Conservation (phyloP, 2,113 vertebrate species). For the Lethenteron reissneri region DNA sequence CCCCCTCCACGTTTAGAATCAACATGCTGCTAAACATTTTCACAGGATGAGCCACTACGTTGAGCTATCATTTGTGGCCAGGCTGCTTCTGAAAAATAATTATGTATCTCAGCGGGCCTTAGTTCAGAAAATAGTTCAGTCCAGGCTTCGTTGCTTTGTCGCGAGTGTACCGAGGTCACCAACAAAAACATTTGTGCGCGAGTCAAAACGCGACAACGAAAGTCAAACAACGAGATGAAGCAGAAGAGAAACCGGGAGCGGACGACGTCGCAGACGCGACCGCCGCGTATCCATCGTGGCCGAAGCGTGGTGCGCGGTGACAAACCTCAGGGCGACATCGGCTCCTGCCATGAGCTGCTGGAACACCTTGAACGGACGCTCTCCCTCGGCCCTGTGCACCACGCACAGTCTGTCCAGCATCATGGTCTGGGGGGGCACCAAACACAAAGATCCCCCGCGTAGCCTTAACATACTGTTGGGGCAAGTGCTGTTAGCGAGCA, state of each 20-base stretch:
- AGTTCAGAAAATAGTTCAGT: too few relatives aligned
- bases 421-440: conserved; percentile 38
- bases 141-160: too few relatives aligned
- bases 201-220: neutral
- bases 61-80: too few relatives aligned
- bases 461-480: too few relatives aligned
- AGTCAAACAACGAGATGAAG: neutral
- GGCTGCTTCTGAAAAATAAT: too few relatives aligned
- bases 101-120: too few relatives aligned
- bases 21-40: too few relatives aligned
- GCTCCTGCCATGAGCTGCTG: conserved; percentile 78
- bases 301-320: neutral
- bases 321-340: conserved; percentile 49
- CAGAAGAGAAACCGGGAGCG: neutral
- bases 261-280: neutral
- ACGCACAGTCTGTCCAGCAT: conserved; percentile 76
- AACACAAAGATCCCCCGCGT: too few relatives aligned
- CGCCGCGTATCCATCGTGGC: neutral
- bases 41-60: too few relatives aligned
- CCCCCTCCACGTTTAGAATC: too few relatives aligned
- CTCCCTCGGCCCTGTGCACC: conserved; percentile 37
- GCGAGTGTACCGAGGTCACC: too few relatives aligned
- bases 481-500: too few relatives aligned
- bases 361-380: conserved; percentile 71
- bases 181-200: neutral